Evolutionary conservation across 2,888 invertebrate genomes (phyloP), one percentile per base, ranked within the genome.

Genomic region (Imbricaverruca yamaguchii): DNA sequence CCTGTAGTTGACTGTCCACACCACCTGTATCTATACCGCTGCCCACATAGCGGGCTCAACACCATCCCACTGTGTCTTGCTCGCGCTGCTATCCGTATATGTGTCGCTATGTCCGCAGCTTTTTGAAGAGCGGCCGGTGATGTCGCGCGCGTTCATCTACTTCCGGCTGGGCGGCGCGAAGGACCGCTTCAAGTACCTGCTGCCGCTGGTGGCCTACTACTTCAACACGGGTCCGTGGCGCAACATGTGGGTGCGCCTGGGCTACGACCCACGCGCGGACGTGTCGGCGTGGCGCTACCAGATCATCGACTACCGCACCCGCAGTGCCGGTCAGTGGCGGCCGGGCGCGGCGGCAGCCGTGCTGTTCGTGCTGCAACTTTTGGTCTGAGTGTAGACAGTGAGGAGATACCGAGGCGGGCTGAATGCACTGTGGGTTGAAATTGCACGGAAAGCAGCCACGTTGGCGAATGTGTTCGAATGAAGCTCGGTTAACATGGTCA

Each of bases 211-310:
- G 8, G 94, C 95, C 0, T 94, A 94, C 87, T 95, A 95, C 86
- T 94, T 93, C 87, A 90, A 91, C 81, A 93, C 92, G 83, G 98
- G 99, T 0, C 98, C 97, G 0, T 99, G 97, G 96, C 90, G 96
- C 84, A 91, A 92, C 81, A 90, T 94, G 86, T 99, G 98, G 94
- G 92, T 95, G 0, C 91, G 90, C 85, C 92, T 93, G 85, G 97
- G 97, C 0, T 98, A 95, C 86, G 97, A 99, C 88, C 98, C 98
- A 0, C 90, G 95, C 56, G 92, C 91, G 84, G 92, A 95, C 83
- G 92, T 93, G 9, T 88, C 89, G 3, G 90, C 96, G 2, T 92
- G 94, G 84, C 91, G 91, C 81, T 97, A 94, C 87, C 98, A 99
- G 88, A 93, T 93, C 13, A 83, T 85, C 69, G 84, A 84, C 80